Evolutionary conservation across 1,140 invertebrate species (phyloP), one percentile per base, ranked within the genome.

Genomic region (Microplitis mediator): DNA sequence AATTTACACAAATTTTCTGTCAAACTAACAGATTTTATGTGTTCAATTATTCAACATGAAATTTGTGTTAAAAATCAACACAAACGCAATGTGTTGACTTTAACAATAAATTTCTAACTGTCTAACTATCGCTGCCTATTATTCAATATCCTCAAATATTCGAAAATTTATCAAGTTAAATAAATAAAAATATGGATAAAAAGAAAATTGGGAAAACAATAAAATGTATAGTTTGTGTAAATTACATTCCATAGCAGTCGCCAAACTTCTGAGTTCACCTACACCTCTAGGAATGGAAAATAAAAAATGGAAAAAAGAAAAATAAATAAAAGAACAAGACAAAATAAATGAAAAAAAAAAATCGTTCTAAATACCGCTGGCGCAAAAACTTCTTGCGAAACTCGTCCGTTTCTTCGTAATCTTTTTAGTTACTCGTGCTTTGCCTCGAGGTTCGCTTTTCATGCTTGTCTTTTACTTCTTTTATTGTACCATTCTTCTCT

Each of bases 351-450:
- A 11, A 9, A 39, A 16, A 32, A n/a, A 58, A 60, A 51, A 62
- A 56, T 23, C 45, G 60, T 51, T 70, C 68, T 61, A 70, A 70
- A 70, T 70, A 70, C 58, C 68, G 16, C 58, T 11, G 14, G 58
- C 56, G 68, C n/a, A 31, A 36, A 35, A 70, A 62, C 36, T 70
- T 70, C 45, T 62, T 60, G 60, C 60, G n/a, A 65, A 69, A 70
- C 58, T 70, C 68, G 58, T 51, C 68, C 68, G 68, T 70, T 70
- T 51, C 36, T 45, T 70, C 68, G 68, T 62, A 70, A 70, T 70
- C 45, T 70, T 70, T 70, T 61, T 70, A 45, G 63, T 51, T 65
- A 11, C 36, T 31, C 35, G 56, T 4, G 31, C 68, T 62, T 51
- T 32, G 58, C 58, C 34, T 34, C 6, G 39, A 62, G 68, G 13